These are phyloP conservation scores for Plecotus auritus DNA, from an alignment of 2,113 vertebrate species.

Conservation along the genomic window DNA sequence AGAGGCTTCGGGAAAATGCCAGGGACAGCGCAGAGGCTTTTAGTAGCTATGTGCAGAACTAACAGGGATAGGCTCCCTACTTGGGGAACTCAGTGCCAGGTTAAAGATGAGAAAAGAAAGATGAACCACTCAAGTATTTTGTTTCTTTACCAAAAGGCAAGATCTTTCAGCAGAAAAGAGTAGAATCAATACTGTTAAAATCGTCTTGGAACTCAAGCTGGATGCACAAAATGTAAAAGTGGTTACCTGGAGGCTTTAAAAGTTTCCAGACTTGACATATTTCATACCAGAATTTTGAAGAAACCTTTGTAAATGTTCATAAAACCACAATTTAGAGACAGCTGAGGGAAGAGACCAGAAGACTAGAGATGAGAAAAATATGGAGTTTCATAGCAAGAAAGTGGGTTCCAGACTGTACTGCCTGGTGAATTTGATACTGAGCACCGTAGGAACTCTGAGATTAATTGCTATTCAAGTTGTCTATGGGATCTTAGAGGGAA, in stretches of 20 bases:
- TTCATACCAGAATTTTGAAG: neutral
- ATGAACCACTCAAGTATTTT: neutral
- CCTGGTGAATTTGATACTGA: neutral
- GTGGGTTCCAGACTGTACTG: neutral
- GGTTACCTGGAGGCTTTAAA: constrained; percentile 28
- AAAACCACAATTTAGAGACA: neutral
- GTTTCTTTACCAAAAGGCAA: constrained; percentile 7
- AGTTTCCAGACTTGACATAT: neutral
- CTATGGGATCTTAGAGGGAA: neutral
- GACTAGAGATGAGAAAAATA: neutral
- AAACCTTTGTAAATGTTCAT: neutral
- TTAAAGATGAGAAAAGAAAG: neutral
- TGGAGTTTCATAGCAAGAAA: neutral
- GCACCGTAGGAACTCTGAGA: neutral
- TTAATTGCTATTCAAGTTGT: neutral
- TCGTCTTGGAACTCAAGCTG: neutral
- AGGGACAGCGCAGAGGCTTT: neutral
- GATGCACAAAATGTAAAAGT: constrained; percentile 14
- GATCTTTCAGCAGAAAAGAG: neutral
- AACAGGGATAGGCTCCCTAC: neutral
- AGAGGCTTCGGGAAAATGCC: neutral
- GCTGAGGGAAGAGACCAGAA: neutral
- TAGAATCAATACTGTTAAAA: constrained; percentile 33
- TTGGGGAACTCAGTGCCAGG: neutral
- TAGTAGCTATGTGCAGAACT: neutral